A percentile compares a stretch with the other conserved stretches of the same genome.
These are phyloP conservation scores for Calameuta filiformis DNA, from an alignment of 2,888 invertebrate genomes.

Conservation along the genomic window DNA sequence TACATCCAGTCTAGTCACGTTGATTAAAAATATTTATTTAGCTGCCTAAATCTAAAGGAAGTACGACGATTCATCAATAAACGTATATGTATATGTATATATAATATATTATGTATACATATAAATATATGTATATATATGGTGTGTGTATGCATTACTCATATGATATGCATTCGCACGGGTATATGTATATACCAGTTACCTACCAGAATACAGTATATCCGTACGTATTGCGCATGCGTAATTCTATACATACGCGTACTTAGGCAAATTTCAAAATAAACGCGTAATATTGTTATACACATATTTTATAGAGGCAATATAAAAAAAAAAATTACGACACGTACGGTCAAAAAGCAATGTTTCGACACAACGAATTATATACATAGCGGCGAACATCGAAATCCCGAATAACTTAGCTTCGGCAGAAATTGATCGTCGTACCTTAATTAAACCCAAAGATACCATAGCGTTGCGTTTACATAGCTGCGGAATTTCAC, in stretches of 20 bases:
- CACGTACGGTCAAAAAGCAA: constrained; percentile 59
- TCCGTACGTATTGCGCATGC: background rate
- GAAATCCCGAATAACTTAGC: constrained; percentile 37
- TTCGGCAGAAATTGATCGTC: constrained; percentile 17
- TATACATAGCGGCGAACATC: constrained; percentile 55
- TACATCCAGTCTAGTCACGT: constrained; percentile 49
- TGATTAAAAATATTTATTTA: constrained; percentile 39
- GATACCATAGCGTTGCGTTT: background rate
- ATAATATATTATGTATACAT: background rate
- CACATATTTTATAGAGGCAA: constrained; percentile 57
- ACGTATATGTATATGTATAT: background rate
- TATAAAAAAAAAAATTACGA: constrained; percentile 38
- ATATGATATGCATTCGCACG: background rate
- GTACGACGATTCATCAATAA: constrained; percentile 12
- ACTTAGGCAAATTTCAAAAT: constrained; percentile 3
- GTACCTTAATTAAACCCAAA: constrained; percentile 1
- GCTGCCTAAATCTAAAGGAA: constrained; percentile 41
- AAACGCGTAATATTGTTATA: constrained; percentile 47
- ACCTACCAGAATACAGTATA: background rate
- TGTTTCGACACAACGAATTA: constrained; percentile 67
- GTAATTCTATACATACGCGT: constrained; percentile 8
- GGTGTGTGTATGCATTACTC: background rate
- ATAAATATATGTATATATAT: background rate
- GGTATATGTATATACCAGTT: background rate
- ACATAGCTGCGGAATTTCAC: background rate